These are phyloP conservation scores for Nicator chloris DNA, from an alignment of 2,113 vertebrate species.

Conservation along the genomic window DNA sequence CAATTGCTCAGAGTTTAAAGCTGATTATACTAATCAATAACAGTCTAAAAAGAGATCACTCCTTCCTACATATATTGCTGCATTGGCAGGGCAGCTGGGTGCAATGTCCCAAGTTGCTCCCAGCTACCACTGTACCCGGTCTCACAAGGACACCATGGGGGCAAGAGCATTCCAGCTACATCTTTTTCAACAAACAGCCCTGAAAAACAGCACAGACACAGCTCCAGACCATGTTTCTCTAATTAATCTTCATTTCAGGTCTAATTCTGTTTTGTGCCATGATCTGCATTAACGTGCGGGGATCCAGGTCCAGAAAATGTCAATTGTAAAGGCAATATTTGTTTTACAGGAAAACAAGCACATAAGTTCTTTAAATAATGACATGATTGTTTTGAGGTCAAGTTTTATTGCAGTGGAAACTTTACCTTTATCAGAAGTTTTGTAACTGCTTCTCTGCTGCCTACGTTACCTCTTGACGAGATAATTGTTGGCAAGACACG, in stretches of 20 bases:
- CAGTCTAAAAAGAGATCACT: background rate
- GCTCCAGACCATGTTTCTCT: background rate
- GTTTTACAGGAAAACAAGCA: background rate
- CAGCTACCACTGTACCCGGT: background rate
- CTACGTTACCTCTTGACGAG: conserved; percentile 57
- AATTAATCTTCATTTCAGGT: background rate
- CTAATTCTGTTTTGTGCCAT: background rate
- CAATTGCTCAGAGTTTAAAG: background rate
- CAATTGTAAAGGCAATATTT: background rate
- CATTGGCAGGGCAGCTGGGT: background rate
- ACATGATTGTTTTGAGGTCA: background rate
- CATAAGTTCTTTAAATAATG: conserved; percentile 6
- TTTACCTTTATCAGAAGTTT: conserved; percentile 29
- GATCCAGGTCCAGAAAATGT: background rate
- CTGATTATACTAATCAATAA: background rate
- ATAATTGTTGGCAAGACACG: conserved; percentile 59
- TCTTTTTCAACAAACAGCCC: background rate
- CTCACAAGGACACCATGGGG: background rate
- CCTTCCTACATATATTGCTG: background rate
- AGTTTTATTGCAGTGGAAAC: background rate
- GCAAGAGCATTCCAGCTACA: background rate
- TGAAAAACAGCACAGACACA: background rate
- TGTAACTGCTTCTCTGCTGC: conserved; percentile 12
- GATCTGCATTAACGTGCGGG: background rate
- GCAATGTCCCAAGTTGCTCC: background rate